A percentile compares a stretch with the other conserved stretches of the same genome.
Conservation (phyloP, 1,140 invertebrate genomes). For the Drosophila prosaltans region DNA sequence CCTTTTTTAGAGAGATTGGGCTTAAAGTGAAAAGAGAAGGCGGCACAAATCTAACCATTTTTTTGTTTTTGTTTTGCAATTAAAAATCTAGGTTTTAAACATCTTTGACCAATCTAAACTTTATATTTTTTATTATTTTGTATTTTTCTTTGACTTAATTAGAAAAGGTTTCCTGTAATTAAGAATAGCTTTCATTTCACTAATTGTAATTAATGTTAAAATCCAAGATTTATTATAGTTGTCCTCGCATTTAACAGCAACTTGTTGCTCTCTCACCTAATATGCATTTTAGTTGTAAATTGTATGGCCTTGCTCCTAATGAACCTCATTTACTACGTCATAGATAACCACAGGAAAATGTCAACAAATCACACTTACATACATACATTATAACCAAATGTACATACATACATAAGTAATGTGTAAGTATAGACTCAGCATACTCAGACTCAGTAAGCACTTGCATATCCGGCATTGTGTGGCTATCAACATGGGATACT, state of each 20-base stretch:
- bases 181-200: no score
- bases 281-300: background rate
- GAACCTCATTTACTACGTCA: background rate
- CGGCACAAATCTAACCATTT: no score
- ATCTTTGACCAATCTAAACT: no score
- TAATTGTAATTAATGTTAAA: no score
- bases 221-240: background rate
- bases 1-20: background rate
- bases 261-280: background rate
- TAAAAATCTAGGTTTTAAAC: no score
- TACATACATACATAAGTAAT: background rate
- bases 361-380: background rate
- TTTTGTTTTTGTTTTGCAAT: no score
- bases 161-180: no score
- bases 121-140: no score
- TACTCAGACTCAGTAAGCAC: background rate
- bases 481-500: conserved; percentile 4
- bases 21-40: background rate
- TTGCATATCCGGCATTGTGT: conserved; percentile 4
- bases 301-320: background rate
- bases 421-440: background rate
- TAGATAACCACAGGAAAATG: background rate
- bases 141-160: no score
- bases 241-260: background rate
- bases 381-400: background rate